Percentiles rank a stretch among this genome's conserved stretches.
Evolutionary conservation across 2,888 invertebrate genomes (phyloP).

Genomic region (Sussaba pulchella): DNA sequence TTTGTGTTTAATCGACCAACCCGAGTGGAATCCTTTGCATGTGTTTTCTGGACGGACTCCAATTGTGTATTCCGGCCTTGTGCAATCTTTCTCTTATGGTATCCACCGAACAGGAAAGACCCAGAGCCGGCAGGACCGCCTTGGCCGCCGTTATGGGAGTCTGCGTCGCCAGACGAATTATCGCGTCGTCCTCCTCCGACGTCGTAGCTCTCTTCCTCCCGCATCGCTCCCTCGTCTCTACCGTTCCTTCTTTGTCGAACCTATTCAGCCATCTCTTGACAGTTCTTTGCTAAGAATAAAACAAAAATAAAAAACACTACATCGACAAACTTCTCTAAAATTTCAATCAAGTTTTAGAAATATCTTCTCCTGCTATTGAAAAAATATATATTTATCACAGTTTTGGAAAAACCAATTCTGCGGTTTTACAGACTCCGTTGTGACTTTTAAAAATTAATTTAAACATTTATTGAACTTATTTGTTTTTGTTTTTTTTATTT

Average conservation of each 20-base stretch:
- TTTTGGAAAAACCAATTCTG: neutral
- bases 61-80: constrained; percentile 83
- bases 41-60: constrained; percentile 82
- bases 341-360: neutral
- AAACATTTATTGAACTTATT: neutral
- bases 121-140: constrained; percentile 82
- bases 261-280: constrained; percentile 83
- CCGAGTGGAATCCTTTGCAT: constrained; percentile 81
- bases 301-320: neutral
- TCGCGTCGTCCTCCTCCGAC: constrained; percentile 81
- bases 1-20: constrained; percentile 69
- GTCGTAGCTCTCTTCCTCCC: constrained; percentile 83
- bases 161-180: constrained; percentile 81
- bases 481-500: no score
- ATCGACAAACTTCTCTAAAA: no score
- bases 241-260: constrained; percentile 82
- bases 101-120: constrained; percentile 82
- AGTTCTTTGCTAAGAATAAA: constrained; percentile 80
- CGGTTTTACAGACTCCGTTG: neutral
- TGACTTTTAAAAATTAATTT: no score
- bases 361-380: constrained; percentile 1
- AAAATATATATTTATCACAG: constrained; percentile 12
- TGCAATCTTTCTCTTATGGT: constrained; percentile 82
- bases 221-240: constrained; percentile 82
- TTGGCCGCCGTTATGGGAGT: constrained; percentile 83